Conservation (phyloP, 2,113 vertebrate species). For the Neodon shergylaensis region DNA sequence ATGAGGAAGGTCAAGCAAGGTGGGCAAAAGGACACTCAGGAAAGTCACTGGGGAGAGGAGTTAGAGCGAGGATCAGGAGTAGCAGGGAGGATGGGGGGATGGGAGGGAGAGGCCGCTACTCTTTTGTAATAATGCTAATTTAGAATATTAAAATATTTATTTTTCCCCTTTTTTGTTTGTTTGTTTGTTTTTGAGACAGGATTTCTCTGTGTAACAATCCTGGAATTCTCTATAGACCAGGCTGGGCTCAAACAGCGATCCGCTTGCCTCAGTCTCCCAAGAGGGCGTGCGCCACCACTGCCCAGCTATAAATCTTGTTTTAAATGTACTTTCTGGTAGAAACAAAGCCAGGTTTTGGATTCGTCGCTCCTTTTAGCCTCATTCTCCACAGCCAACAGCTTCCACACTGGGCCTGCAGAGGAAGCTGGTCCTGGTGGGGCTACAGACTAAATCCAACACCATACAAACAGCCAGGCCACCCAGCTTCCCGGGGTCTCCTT, state of each 20-base stretch:
- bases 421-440: not conserved
- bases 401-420: not conserved
- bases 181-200: too few species aligned
- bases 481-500: not conserved
- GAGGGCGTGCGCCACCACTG: too few species aligned
- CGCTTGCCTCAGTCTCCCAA: too few species aligned
- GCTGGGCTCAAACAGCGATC: too few species aligned
- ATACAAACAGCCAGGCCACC: not conserved
- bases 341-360: conserved; percentile 4
- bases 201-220: too few species aligned
- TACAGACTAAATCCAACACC: not conserved
- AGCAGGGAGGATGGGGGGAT: not conserved
- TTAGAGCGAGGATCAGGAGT: not conserved
- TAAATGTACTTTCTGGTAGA: not conserved
- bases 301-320: not conserved
- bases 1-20: not conserved
- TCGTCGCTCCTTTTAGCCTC: not conserved
- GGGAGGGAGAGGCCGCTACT: not conserved
- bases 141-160: not conserved
- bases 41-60: not conserved
- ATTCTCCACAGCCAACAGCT: not conserved
- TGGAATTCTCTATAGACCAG: too few species aligned
- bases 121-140: not conserved
- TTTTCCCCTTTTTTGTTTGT: too few species aligned
- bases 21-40: not conserved